Percentiles rank a stretch among this genome's conserved stretches.
These are phyloP conservation scores for Apodemia duryi DNA, from an alignment of 2,888 invertebrate species.

Conservation along the genomic window DNA sequence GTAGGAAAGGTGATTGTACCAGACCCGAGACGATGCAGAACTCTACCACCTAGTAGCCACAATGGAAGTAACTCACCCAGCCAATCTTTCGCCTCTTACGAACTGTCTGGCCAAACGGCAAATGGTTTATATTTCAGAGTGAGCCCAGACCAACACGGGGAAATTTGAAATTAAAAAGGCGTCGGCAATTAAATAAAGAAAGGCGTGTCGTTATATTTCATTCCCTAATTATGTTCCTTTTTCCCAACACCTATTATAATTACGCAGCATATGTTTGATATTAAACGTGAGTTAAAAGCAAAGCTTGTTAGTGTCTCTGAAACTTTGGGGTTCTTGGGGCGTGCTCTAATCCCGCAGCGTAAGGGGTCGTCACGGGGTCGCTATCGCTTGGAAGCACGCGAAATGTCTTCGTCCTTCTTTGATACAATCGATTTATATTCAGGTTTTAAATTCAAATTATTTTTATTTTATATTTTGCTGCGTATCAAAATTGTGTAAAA, in stretches of 20 bases:
- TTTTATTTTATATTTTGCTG: background rate
- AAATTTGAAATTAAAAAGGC: too few species aligned
- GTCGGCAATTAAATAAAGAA: too few species aligned
- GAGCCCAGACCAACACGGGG: background rate
- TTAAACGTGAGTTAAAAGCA: slow-evolving; percentile 29
- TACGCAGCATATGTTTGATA: background rate
- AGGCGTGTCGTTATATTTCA: too few species aligned
- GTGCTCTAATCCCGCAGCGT: slow-evolving; percentile 51
- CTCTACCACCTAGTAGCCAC: too few species aligned
- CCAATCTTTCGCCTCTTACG: too few species aligned
- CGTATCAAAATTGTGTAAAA: too few species aligned
- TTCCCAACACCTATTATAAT: too few species aligned
- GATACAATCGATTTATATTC: slow-evolving; percentile 10
- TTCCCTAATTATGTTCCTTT: background rate
- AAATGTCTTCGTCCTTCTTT: slow-evolving; percentile 25
- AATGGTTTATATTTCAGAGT: too few species aligned
- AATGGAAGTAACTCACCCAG: too few species aligned
- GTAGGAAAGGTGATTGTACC: too few species aligned
- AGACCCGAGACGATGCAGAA: too few species aligned
- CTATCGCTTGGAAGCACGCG: slow-evolving; percentile 55
- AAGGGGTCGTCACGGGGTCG: slow-evolving; percentile 53
- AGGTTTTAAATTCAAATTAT: background rate
- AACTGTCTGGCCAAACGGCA: too few species aligned
- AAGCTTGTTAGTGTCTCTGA: slow-evolving; percentile 43
- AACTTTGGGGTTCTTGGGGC: slow-evolving; percentile 46